Evolutionary conservation across 2,113 vertebrate genomes (phyloP).

Genomic region (Toxostoma redivivum): DNA sequence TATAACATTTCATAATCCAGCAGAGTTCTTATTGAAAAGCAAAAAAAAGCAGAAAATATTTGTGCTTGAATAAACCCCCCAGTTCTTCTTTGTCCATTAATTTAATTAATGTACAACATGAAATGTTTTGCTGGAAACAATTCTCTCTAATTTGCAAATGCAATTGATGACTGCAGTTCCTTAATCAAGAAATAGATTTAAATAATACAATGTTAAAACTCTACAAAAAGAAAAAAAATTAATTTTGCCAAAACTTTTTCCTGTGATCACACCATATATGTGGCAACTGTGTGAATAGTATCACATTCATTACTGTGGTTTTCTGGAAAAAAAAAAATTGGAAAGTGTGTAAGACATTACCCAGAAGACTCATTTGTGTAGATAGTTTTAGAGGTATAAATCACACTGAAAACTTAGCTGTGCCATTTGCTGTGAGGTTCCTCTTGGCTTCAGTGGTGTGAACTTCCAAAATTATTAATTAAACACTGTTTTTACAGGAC

Average conservation of each 20-base stretch:
- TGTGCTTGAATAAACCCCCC: conserved; percentile 24
- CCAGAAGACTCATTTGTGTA: not conserved
- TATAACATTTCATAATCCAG: not conserved
- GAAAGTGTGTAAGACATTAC: not conserved
- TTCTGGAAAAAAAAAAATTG: not conserved
- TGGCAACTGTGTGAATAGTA: not conserved
- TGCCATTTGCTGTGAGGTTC: not conserved
- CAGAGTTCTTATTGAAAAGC: conserved; percentile 6
- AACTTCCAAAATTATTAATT: not conserved
- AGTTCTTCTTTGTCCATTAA: not conserved
- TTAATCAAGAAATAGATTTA: not conserved
- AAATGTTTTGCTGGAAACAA: not conserved
- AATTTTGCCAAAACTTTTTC: not conserved
- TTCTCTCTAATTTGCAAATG: not conserved
- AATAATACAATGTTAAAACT: not conserved
- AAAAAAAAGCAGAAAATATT: conserved; percentile 36
- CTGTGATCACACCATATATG: not conserved
- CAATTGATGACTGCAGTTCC: not conserved
- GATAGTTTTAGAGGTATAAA: not conserved
- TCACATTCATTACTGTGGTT: not conserved
- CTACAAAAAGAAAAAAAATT: not conserved
- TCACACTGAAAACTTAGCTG: not conserved
- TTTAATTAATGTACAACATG: not conserved
- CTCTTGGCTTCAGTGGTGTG: not conserved
- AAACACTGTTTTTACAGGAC: not conserved